Conservation (phyloP, 2,888 invertebrate species). For the Plagiodera versicolora region DNA sequence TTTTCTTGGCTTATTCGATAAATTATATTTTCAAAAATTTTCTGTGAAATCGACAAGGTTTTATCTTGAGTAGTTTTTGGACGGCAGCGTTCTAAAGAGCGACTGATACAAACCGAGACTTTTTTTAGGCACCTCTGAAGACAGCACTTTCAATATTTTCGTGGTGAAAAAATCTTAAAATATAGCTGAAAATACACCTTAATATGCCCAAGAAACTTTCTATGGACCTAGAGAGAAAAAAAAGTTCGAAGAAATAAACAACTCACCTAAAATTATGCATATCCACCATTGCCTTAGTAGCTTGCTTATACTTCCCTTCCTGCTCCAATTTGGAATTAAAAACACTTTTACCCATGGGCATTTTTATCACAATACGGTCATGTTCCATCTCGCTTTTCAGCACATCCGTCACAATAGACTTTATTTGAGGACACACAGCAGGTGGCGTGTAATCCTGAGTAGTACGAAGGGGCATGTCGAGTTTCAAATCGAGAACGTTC, state of each 20-base stretch:
- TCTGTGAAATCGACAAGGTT: too few species aligned
- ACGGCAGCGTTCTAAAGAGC: too few species aligned
- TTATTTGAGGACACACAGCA: constrained; percentile 70
- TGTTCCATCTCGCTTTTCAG: constrained; percentile 55
- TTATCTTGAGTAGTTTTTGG: too few species aligned
- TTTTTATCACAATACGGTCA: constrained; percentile 48
- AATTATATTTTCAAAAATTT: too few species aligned
- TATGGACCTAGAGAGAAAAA: too few species aligned
- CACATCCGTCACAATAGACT: constrained; percentile 66
- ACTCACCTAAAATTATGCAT: constrained; percentile 50
- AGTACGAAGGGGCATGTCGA: constrained; percentile 76
- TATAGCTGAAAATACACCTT: too few species aligned
- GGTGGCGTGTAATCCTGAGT: constrained; percentile 76
- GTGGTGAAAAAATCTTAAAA: too few species aligned
- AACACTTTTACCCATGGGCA: constrained; percentile 46
- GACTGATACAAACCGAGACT: too few species aligned
- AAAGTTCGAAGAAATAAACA: neutral
- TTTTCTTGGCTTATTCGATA: too few species aligned
- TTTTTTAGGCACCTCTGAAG: too few species aligned
- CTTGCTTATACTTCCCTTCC: constrained; percentile 53
- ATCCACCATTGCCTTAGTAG: constrained; percentile 50
- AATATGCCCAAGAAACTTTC: too few species aligned
- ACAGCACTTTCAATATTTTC: too few species aligned
- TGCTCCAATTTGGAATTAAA: constrained; percentile 52
- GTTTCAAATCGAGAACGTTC: constrained; percentile 72